Conservation (phyloP, 2,888 invertebrate genomes). For the Chironomus riparius region DNA sequence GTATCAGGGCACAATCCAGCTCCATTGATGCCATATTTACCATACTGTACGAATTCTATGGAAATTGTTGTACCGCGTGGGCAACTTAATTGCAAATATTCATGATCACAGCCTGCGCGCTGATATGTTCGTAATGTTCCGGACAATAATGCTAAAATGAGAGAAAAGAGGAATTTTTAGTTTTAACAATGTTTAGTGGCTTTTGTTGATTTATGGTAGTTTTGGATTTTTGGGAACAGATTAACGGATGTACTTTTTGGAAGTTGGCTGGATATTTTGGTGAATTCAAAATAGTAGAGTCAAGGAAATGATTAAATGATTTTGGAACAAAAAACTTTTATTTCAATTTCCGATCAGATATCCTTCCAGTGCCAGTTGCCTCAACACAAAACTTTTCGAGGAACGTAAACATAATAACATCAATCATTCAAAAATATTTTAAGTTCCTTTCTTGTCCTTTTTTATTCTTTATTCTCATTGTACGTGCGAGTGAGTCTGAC, state of each 20-base stretch:
- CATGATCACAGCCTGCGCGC: constrained; percentile 85
- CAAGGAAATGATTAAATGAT: too few relatives aligned
- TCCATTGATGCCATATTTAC: constrained; percentile 47
- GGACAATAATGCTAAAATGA: constrained; percentile 69
- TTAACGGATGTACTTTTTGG: too few relatives aligned
- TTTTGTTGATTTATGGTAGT: constrained; percentile 14
- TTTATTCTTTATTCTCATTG: background rate
- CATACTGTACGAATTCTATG: constrained; percentile 85
- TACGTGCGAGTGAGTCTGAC: background rate
- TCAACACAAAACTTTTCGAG: too few relatives aligned
- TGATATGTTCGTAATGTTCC: constrained; percentile 87
- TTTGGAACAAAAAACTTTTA: too few relatives aligned
- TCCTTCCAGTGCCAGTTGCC: too few relatives aligned
- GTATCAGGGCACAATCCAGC: constrained; percentile 40
- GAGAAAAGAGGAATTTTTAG: constrained; percentile 28
- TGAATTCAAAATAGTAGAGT: too few relatives aligned
- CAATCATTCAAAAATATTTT: too few relatives aligned
- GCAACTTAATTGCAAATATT: constrained; percentile 77
- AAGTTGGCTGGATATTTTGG: too few relatives aligned
- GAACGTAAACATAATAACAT: too few relatives aligned
- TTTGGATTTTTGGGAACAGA: too few relatives aligned
- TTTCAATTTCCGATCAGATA: too few relatives aligned
- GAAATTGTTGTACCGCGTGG: constrained; percentile 86
- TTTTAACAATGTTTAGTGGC: background rate
- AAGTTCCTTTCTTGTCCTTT: too few relatives aligned